These are phyloP conservation scores for Callocephalon fimbriatum DNA, from an alignment of 2,113 vertebrate species.

Conservation along the genomic window DNA sequence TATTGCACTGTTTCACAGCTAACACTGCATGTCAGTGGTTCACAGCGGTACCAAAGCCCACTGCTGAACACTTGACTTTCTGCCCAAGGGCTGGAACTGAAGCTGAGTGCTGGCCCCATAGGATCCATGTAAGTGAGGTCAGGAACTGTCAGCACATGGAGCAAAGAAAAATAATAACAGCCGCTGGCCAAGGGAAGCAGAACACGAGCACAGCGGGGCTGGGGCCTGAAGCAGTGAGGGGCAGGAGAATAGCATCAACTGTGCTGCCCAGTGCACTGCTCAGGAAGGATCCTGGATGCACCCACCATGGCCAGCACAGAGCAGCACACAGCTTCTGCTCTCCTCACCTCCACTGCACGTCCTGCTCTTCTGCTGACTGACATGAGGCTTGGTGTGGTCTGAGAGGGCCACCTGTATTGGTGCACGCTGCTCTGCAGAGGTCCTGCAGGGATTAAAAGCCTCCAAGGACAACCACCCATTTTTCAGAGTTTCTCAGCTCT, in stretches of 20 bases:
- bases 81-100: background rate
- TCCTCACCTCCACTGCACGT: too few relatives aligned
- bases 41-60: fast-evolving
- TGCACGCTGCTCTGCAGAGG: background rate
- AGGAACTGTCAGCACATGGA: fast-evolving
- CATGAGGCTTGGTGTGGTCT: fast-evolving
- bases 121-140: background rate
- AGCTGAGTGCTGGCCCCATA: background rate
- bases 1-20: too few relatives aligned
- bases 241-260: background rate
- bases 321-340: fast-evolving
- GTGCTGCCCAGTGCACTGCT: fast-evolving
- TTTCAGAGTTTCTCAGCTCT: background rate
- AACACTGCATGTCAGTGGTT: background rate
- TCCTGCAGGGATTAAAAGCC: background rate
- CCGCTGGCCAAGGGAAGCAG: background rate
- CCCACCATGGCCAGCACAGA: fast-evolving
- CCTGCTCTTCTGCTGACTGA: background rate
- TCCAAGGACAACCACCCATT: background rate
- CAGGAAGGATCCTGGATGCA: background rate
- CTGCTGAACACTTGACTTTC: background rate
- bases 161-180: background rate
- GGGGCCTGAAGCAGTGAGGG: background rate
- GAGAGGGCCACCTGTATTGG: background rate
- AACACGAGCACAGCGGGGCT: background rate